Evolutionary conservation across 2,113 vertebrate genomes (phyloP), one percentile per base, ranked within the genome.

Genomic region (Oryzias javanicus): DNA sequence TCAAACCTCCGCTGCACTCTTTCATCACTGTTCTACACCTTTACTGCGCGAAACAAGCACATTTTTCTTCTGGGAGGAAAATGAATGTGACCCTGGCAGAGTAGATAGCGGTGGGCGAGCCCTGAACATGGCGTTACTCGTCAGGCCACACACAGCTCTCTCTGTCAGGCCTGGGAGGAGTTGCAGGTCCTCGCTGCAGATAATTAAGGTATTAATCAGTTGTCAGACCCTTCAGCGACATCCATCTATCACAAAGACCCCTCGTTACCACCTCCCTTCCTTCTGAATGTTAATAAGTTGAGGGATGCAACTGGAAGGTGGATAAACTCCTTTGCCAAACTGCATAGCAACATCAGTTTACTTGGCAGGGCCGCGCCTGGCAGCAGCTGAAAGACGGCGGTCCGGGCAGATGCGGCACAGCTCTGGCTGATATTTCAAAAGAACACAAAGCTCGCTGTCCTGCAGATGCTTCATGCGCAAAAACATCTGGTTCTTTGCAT

Each of bases 121-220:
- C 85, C 87, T 45, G 79, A 85, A 91, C 80, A 91, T 53, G 72
- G 63, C 68, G 63, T 76, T 71, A 71, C 82, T 86, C 81, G 82
- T 88, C 77, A 77, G 87, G 83, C 87, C 87, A 82, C 83, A 85
- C 81, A 84, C 86, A 83, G 79, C 82, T 88, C 79, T 88, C 85
- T 86, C 88, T 79, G 73, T 82, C 86, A 88, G 81, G 79, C 72
- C 84, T 58, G 62, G 83, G 83, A 88, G 88, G 79, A 86, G 64
- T 55, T 59, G 27, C 79, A 67, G 78, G 84, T 82, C 82, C 87
- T 85, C 77, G 72, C 72, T 77, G 82, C 79, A 88, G 74, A 79
- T 92, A 94, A 94, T 94, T 92, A 92, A 92, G 82, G 86, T 88
- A 93, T 92, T 90, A 91, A 92, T 89, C 83, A 90, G 72, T 74